Base-by-base conservation (phyloP, 2,888 invertebrate species). In the Germaria angustata region DNA sequence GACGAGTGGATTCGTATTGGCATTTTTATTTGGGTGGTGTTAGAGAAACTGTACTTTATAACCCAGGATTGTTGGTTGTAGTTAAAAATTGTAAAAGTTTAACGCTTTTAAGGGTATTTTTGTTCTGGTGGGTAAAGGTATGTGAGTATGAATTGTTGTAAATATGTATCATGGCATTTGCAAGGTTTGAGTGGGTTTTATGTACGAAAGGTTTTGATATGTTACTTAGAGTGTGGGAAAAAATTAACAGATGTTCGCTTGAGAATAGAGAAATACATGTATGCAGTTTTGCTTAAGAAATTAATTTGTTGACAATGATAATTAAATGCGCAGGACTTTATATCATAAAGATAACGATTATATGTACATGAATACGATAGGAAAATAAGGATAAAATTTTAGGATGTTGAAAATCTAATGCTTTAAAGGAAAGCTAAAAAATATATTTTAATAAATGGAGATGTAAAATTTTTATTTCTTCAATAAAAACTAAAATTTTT, bases 341-440 rank as follows among this genome's bases (percentile, higher is more conserved):
- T 20, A 2, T 22, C 4, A 71, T 15, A 55, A 28, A 15, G 4
- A n/a, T 15, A 13, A 28, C 8, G 51, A 6, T 28, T 28, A 72
- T 65, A n/a, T n/a, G n/a, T n/a, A 44, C 59, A 77, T 63, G 55
- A 71, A 77, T 77, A 57, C 57, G 88, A n/a, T n/a, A 88, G 88
- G 88, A 88, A 88, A 87, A 20, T 9, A 11, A 36, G 11, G 11
- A 36, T 13, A 28, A 28, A 6, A 28, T 3, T 28, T 28, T 28
- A 6, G 28, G 4, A 28, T 28, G 6, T 28, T 3, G 6, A 28
- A 28, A 28, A 28, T 28, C 28, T 28, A 28, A 5, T 28, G 6
- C 28, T 28, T 28, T 28, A 28, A 3, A 28, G 28, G n/a, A n/a
- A n/a, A n/a, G n/a, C n/a, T n/a, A n/a, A 28, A 28, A 28, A 28